Percentiles rank a stretch among this genome's conserved stretches.
Evolutionary conservation across 2,113 vertebrate species (phyloP).

Genomic region (Epinephelus lanceolatus): DNA sequence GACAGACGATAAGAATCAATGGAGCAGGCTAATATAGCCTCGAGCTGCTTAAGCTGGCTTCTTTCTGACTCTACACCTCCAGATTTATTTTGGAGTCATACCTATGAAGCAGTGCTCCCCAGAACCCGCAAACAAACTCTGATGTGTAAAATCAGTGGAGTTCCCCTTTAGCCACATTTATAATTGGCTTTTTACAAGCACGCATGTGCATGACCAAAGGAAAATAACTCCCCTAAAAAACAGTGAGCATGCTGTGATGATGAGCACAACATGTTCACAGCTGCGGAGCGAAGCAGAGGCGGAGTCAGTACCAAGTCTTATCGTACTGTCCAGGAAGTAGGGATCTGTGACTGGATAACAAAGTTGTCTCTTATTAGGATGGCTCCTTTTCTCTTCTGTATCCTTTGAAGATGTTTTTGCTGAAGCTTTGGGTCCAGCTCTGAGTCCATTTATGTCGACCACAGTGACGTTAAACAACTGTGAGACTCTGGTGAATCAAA

Average conservation of each 20-base stretch:
- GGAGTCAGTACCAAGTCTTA: not conserved
- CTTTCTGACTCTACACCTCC: too few relatives aligned
- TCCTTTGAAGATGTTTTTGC: constrained; percentile 22
- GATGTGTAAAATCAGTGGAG: not conserved
- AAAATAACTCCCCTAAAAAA: not conserved
- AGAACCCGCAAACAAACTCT: not conserved
- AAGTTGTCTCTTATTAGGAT: constrained; percentile 17
- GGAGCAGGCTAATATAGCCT: too few relatives aligned
- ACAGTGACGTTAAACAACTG: not conserved
- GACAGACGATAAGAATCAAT: not conserved
- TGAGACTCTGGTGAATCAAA: constrained; percentile 3
- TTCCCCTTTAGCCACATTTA: not conserved
- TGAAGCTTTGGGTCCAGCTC: constrained; percentile 1
- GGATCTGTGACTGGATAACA: constrained; percentile 13
- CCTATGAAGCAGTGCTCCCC: not conserved
- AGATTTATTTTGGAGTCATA: not conserved
- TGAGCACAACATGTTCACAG: not conserved
- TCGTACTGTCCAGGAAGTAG: not conserved
- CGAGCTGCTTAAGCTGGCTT: too few relatives aligned
- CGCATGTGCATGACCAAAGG: not conserved
- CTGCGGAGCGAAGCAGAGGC: constrained; percentile 5
- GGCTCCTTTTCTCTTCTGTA: not conserved
- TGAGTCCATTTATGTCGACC: constrained; percentile 29
- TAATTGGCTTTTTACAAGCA: not conserved
- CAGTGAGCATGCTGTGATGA: not conserved